phyloP scores from a whole-genome alignment of 2,797 vertebrate genomes.

The Astyanax mexicanus region DNA sequence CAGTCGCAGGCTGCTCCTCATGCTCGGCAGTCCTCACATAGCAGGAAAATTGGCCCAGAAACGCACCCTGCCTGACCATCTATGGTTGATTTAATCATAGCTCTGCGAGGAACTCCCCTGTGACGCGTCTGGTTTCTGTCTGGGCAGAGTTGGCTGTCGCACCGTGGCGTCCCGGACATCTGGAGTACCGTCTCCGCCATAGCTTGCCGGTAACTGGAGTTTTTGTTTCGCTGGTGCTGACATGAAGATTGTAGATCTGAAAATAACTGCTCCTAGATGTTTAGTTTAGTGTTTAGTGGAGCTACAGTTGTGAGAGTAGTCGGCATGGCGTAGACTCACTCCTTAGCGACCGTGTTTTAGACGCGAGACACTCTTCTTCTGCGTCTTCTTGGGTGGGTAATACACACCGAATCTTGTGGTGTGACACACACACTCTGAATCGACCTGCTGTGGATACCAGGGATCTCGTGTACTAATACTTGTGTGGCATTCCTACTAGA shows the following conservation, averaged over 20 bases:
- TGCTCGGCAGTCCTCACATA: constrained; percentile 53
- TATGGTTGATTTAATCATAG: constrained; percentile 69
- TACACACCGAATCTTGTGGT: not conserved
- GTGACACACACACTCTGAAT: constrained; percentile 15
- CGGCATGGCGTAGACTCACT: constrained; percentile 15
- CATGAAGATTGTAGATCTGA: constrained; percentile 52
- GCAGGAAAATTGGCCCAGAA: constrained; percentile 60
- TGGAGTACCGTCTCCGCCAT: constrained; percentile 51
- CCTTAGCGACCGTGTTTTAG: constrained; percentile 1
- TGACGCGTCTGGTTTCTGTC: constrained; percentile 71
- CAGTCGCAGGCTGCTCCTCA: constrained; percentile 45
- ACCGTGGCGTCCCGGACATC: constrained; percentile 62
- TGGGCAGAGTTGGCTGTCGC: constrained; percentile 56
- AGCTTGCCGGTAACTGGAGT: constrained; percentile 55
- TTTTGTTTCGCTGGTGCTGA: constrained; percentile 50
- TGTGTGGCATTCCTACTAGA: too few species aligned
- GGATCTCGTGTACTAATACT: too few species aligned
- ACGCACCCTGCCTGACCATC: constrained; percentile 58
- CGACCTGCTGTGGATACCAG: constrained; percentile 18
- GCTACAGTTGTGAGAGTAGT: constrained; percentile 42
- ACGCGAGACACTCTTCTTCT: constrained; percentile 12
- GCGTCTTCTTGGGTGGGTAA: constrained; percentile 18
- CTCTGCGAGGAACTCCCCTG: constrained; percentile 64
- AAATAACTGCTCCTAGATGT: constrained; percentile 56
- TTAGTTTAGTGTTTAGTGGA: constrained; percentile 41